Conservation (phyloP, 1,140 invertebrate genomes). For the Drosophila paulistorum region DNA sequence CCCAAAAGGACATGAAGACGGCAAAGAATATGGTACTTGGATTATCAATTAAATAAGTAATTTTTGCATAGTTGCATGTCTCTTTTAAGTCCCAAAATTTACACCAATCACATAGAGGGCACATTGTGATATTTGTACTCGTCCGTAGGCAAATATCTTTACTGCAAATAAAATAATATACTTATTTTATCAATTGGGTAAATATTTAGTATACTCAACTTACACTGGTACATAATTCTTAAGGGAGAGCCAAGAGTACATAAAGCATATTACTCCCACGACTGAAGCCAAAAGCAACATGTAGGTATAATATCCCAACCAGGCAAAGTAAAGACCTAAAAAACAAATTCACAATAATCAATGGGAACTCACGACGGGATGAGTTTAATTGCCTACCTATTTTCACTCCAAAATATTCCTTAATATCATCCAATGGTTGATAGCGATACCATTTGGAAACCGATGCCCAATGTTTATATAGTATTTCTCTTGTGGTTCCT, state of each 20-base stretch:
- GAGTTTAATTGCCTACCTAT: constrained; percentile 85
- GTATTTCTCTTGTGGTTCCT: constrained; percentile 89
- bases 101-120: constrained; percentile 94
- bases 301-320: constrained; percentile 98
- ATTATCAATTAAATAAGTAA: constrained; percentile 98
- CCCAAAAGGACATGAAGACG: constrained; percentile 98
- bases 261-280: constrained; percentile 91
- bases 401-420: constrained; percentile 97
- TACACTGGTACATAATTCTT: constrained; percentile 89
- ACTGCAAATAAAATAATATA: constrained; percentile 83
- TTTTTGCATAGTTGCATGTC: constrained; percentile 92
- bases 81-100: constrained; percentile 94
- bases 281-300: constrained; percentile 95
- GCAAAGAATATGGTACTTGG: constrained; percentile 96
- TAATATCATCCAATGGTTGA: constrained; percentile 94
- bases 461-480: constrained; percentile 94
- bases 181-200: background rate
- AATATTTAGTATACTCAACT: constrained; percentile 1
- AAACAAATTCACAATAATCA: too few species aligned
- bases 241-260: constrained; percentile 91
- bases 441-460: constrained; percentile 91
- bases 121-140: constrained; percentile 87
- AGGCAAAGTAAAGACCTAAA: constrained; percentile 93
- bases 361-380: too few species aligned
- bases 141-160: constrained; percentile 91